A percentile compares a stretch with the other conserved stretches of the same genome.
These are phyloP conservation scores for Campylomormyrus tamandua DNA, from an alignment of 2,113 vertebrate genomes.

Conservation along the genomic window DNA sequence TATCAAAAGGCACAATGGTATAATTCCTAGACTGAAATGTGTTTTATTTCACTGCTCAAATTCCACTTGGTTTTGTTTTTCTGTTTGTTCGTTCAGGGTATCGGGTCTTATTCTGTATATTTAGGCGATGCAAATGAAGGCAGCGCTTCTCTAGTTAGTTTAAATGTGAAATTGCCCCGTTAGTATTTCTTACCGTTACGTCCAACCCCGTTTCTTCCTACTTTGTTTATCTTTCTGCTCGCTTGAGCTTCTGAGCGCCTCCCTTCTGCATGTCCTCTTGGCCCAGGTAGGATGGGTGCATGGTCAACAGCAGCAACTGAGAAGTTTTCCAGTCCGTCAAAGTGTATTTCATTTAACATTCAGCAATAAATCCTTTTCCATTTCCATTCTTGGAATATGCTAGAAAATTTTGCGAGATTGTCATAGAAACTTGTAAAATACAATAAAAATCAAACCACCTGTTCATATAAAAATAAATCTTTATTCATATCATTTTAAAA, in stretches of 20 bases:
- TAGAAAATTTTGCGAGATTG: conserved; percentile 83
- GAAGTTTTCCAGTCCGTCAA: conserved; percentile 79
- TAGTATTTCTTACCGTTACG: conserved; percentile 38
- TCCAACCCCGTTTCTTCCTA: conserved; percentile 35
- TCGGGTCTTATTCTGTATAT: conserved; percentile 54
- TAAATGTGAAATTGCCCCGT: conserved; percentile 46
- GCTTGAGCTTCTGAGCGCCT: conserved; percentile 68
- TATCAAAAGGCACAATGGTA: conserved; percentile 43
- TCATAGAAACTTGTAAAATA: conserved; percentile 83
- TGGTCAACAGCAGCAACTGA: conserved; percentile 89
- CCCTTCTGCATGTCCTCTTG: conserved; percentile 92
- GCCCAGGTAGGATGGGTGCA: conserved; percentile 97
- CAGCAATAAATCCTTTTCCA: conserved; percentile 87
- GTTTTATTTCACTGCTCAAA: conserved; percentile 43
- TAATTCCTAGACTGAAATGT: conserved; percentile 34
- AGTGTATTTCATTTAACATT: conserved; percentile 90
- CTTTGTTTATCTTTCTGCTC: conserved; percentile 37
- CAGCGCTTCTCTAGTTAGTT: conserved; percentile 51
- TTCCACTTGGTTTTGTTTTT: conserved; percentile 31
- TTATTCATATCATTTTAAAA: conserved; percentile 79
- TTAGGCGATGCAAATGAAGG: conserved; percentile 53
- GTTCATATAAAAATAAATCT: conserved; percentile 82
- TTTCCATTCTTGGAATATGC: conserved; percentile 76
- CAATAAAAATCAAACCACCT: conserved; percentile 60
- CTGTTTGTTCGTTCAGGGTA: conserved; percentile 28